phyloP scores from a whole-genome alignment of 2,797 vertebrate species.

The Pogoniulus pusillus region DNA sequence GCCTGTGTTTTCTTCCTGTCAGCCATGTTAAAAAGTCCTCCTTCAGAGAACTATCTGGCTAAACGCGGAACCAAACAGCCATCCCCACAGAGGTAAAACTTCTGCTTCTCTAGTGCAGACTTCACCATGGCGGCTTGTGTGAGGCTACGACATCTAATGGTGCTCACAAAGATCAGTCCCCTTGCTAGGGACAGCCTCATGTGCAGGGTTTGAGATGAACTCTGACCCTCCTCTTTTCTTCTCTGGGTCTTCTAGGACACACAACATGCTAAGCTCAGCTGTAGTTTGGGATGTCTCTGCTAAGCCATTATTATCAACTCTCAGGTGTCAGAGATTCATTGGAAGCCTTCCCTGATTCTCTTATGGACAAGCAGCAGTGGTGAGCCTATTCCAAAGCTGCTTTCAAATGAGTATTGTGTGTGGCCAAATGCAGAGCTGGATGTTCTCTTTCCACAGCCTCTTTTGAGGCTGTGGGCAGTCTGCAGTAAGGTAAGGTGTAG shows the following conservation, averaged over 20 bases:
- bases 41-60: neutral
- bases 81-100: neutral
- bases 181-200: neutral
- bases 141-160: neutral
- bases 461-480: neutral
- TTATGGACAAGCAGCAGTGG: neutral
- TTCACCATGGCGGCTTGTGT: neutral
- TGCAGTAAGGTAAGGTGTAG: neutral
- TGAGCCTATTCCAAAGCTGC: neutral
- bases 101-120: neutral
- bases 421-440: neutral
- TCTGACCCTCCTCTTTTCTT: neutral
- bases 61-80: neutral
- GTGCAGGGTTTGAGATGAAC: neutral
- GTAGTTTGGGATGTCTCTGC: neutral
- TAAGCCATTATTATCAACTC: neutral
- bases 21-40: neutral
- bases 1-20: neutral
- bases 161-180: neutral
- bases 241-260: neutral
- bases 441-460: neutral
- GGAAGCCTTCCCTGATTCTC: neutral
- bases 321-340: neutral
- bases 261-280: accelerated
- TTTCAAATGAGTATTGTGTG: neutral